Evolutionary conservation across 2,113 vertebrate species (phyloP).

Genomic region (Pyxicephalus adspersus): DNA sequence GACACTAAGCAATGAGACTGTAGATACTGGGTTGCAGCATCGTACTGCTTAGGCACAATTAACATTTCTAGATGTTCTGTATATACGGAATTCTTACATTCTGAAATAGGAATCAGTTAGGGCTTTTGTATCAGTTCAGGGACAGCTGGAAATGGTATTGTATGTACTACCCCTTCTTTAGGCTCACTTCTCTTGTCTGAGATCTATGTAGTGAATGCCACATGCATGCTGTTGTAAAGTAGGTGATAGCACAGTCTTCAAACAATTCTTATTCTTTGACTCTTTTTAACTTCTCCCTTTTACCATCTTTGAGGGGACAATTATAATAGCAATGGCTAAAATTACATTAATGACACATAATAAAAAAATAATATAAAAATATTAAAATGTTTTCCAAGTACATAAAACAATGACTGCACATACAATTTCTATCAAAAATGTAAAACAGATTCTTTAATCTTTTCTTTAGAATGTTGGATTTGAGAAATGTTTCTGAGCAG

Average conservation of each 20-base stretch:
- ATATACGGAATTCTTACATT: too few species aligned
- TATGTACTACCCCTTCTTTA: conserved; percentile 6
- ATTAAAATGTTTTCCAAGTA: background rate
- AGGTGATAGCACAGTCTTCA: conserved; percentile 3
- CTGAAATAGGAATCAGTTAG: too few species aligned
- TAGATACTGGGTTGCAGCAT: too few species aligned
- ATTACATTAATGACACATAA: background rate
- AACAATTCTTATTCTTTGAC: background rate
- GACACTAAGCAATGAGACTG: too few species aligned
- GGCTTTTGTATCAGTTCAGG: too few species aligned
- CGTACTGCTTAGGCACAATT: too few species aligned
- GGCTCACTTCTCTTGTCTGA: background rate
- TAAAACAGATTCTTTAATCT: background rate
- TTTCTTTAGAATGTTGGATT: too few species aligned
- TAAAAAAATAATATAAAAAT: background rate
- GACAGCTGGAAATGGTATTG: background rate
- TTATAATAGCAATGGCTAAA: background rate
- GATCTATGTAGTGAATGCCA: background rate
- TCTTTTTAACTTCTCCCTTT: background rate
- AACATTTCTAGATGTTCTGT: too few species aligned
- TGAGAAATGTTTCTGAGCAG: too few species aligned
- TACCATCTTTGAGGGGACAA: background rate
- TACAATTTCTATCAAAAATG: background rate
- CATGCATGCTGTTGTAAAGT: background rate
- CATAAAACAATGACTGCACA: background rate